These are phyloP conservation scores for Lochmaea capreae DNA, from an alignment of 2,888 invertebrate species.

Conservation along the genomic window DNA sequence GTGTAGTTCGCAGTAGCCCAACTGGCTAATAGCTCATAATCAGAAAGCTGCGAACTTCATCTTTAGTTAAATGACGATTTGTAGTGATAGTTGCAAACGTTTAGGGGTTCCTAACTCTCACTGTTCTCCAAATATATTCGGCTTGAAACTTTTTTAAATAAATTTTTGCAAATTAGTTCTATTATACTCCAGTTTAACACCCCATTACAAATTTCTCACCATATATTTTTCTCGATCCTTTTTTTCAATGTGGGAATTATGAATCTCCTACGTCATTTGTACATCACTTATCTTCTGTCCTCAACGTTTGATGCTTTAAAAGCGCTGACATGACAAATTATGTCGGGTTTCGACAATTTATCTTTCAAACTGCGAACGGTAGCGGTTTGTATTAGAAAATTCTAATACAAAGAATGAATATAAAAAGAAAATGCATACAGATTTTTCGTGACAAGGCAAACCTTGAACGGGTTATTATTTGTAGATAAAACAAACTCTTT, in stretches of 20 bases:
- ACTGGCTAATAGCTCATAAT: too few species aligned
- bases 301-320: constrained; percentile 15
- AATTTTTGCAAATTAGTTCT: too few species aligned
- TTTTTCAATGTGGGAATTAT: not conserved
- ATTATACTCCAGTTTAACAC: too few species aligned
- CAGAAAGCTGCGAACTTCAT: too few species aligned
- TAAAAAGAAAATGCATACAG: constrained; percentile 3
- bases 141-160: too few species aligned
- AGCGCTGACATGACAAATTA: constrained; percentile 17
- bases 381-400: constrained; percentile 9
- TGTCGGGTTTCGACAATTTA: constrained; percentile 11
- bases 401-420: constrained; percentile 5
- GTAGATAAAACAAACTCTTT: not conserved
- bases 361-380: constrained; percentile 10
- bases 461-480: not conserved
- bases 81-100: too few species aligned
- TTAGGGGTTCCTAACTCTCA: too few species aligned
- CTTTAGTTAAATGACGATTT: too few species aligned
- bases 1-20: too few species aligned
- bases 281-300: constrained; percentile 9
- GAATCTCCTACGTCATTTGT: not conserved
- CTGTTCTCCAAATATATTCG: too few species aligned
- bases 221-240: not conserved
- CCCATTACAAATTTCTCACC: too few species aligned
- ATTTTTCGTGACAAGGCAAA: not conserved